Percentiles rank a stretch among this genome's conserved stretches.
phyloP scores from a whole-genome alignment of 2,113 vertebrate genomes.

The Connochaetes taurinus region DNA sequence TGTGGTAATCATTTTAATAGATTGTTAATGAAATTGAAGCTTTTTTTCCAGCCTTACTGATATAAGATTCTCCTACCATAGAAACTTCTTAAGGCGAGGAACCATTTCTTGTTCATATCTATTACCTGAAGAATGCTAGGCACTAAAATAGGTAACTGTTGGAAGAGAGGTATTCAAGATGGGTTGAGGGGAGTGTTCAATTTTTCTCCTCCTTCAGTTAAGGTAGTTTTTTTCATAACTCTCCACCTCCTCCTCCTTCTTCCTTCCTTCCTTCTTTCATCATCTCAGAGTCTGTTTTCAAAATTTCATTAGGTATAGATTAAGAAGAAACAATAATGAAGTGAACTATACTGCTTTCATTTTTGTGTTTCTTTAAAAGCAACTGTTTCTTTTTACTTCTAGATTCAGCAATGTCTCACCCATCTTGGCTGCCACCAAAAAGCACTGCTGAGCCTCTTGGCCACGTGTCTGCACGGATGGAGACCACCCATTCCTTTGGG shows the following conservation, averaged over 20 bases:
- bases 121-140: not conserved
- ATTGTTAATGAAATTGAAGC: not conserved
- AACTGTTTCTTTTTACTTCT: not conserved
- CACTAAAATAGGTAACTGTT: not conserved
- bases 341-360: not conserved
- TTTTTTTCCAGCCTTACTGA: not conserved
- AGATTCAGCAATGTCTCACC: slow-evolving; percentile 86
- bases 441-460: slow-evolving; percentile 83
- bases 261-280: not conserved
- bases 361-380: not conserved
- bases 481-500: slow-evolving; percentile 93
- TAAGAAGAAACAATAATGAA: not conserved
- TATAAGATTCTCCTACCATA: not conserved
- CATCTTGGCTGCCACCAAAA: slow-evolving; percentile 87
- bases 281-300: not conserved
- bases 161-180: not conserved
- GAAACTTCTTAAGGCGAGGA: not conserved
- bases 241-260: not conserved
- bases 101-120: not conserved
- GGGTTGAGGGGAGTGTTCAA: not conserved
- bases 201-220: not conserved
- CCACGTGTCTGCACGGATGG: slow-evolving; percentile 93
- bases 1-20: not conserved
- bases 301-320: not conserved
- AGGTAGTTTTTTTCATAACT: not conserved